phyloP scores from a whole-genome alignment of 1,140 invertebrate genomes.

The Amphibalanus amphitrite region DNA sequence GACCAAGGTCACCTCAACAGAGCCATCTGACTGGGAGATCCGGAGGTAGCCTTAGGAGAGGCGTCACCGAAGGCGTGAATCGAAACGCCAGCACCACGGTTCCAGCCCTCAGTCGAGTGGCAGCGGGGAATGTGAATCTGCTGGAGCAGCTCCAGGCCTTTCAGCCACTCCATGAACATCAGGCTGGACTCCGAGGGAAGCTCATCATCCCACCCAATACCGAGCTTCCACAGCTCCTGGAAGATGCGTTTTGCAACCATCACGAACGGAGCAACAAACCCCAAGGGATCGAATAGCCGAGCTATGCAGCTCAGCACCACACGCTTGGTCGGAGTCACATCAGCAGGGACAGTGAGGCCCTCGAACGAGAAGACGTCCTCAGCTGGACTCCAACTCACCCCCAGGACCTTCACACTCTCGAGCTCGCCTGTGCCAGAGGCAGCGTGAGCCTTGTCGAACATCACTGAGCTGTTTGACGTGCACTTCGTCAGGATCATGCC shows the following conservation, averaged over 20 bases:
- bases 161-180: neutral
- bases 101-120: neutral
- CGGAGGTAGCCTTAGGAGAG: neutral
- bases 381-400: no score
- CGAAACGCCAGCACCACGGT: neutral
- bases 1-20: neutral
- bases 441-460: neutral
- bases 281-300: no score
- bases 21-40: neutral
- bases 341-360: no score
- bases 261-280: no score
- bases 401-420: no score
- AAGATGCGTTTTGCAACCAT: no score
- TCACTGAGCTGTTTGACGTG: neutral
- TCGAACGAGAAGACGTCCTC: no score
- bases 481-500: neutral
- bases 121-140: neutral
- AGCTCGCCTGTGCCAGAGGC: neutral
- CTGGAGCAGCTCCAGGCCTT: neutral
- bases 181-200: neutral
- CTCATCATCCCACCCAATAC: neutral
- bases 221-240: neutral
- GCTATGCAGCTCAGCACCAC: no score
- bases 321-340: no score
- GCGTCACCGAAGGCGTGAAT: neutral